Conservation (phyloP, 2,888 invertebrate genomes). For the Sipunculus nudus region DNA sequence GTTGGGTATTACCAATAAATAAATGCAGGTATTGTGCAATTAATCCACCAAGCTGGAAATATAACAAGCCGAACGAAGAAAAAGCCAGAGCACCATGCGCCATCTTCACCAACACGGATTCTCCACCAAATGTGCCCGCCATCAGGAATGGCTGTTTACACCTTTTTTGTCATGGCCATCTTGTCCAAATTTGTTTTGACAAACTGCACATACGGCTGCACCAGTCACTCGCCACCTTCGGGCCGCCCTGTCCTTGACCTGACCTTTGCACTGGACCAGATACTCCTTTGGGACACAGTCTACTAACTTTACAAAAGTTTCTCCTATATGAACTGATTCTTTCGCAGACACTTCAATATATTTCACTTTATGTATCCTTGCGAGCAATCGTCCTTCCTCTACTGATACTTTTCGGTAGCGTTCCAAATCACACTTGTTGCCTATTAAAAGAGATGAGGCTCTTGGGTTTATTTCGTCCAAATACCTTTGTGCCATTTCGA, state of each 20-base stretch:
- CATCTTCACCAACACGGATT: too few relatives aligned
- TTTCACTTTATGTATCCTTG: slow-evolving; percentile 24
- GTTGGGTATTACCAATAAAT: too few relatives aligned
- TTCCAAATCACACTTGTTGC: slow-evolving; percentile 14
- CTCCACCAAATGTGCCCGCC: too few relatives aligned
- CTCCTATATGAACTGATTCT: slow-evolving; percentile 19
- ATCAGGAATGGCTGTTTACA: too few relatives aligned
- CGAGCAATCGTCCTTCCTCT: slow-evolving; percentile 26
- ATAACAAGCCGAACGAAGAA: too few relatives aligned
- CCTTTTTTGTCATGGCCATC: too few relatives aligned
- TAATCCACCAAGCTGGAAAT: too few relatives aligned
- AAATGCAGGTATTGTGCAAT: too few relatives aligned
- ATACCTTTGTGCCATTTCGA: slow-evolving; percentile 25
- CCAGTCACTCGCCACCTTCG: background rate
- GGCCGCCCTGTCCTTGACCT: background rate
- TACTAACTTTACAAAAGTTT: slow-evolving; percentile 20
- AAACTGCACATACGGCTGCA: too few relatives aligned
- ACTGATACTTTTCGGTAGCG: slow-evolving; percentile 15
- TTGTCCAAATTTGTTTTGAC: too few relatives aligned
- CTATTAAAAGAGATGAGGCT: slow-evolving; percentile 23
- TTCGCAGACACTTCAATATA: slow-evolving; percentile 25
- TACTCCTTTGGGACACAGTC: slow-evolving; percentile 21
- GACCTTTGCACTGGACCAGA: background rate
- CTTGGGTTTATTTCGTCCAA: slow-evolving; percentile 29
- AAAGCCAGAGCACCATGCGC: too few relatives aligned